These are phyloP conservation scores for Synodontis membranacea DNA, from an alignment of 2,113 vertebrate genomes.

Conservation along the genomic window DNA sequence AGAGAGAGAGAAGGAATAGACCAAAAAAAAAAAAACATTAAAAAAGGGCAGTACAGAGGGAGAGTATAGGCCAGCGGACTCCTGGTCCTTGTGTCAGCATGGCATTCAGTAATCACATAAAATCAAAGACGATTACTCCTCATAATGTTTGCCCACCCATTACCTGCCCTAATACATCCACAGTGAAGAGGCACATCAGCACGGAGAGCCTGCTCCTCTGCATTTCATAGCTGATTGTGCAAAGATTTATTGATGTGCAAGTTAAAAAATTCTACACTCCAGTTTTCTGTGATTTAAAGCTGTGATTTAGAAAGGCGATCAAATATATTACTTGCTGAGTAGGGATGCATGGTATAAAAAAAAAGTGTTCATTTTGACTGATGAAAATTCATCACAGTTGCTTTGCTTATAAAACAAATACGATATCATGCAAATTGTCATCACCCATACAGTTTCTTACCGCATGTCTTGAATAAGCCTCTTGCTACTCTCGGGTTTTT, in stretches of 20 bases:
- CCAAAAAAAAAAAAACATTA: slow-evolving; percentile 32
- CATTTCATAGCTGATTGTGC: slow-evolving; percentile 76
- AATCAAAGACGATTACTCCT: slow-evolving; percentile 82
- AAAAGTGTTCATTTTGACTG: slow-evolving; percentile 31
- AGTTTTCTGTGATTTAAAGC: slow-evolving; percentile 45
- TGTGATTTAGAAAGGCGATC: slow-evolving; percentile 44
- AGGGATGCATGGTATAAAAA: slow-evolving; percentile 23
- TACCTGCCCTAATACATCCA: slow-evolving; percentile 72
- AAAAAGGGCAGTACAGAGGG: slow-evolving; percentile 61
- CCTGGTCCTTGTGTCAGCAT: slow-evolving; percentile 71
- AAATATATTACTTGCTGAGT: slow-evolving; percentile 38
- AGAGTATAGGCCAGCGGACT: slow-evolving; percentile 61
- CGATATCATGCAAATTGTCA: slow-evolving; percentile 8
- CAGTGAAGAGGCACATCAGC: slow-evolving; percentile 67
- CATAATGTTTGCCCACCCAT: slow-evolving; percentile 78
- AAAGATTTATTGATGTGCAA: slow-evolving; percentile 74
- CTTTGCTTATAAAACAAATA: neutral
- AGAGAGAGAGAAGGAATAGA: neutral
- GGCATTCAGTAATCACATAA: slow-evolving; percentile 75
- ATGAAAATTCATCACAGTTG: slow-evolving; percentile 1
- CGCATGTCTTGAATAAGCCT: neutral
- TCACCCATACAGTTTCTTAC: slow-evolving; percentile 14
- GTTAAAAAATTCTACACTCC: slow-evolving; percentile 47
- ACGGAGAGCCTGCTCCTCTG: slow-evolving; percentile 63
- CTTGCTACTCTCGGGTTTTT: neutral